Evolutionary conservation across 1,140 invertebrate species (phyloP).

Genomic region (Drosophila rhopaloa): DNA sequence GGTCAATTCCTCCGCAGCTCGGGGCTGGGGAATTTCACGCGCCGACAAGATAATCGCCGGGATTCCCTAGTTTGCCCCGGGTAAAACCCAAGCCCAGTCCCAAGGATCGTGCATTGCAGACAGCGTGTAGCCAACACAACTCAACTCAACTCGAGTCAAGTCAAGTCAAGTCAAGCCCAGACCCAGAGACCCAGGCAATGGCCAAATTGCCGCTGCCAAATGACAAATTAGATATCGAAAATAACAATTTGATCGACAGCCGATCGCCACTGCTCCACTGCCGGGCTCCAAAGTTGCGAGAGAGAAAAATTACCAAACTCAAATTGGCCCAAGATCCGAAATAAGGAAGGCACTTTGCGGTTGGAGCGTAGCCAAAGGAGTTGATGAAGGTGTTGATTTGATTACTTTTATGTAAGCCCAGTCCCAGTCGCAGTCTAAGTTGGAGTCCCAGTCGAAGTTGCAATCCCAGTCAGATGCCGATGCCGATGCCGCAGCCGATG

Average conservation of each 20-base stretch:
- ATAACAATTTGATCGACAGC: constrained; percentile 81
- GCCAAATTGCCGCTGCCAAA: constrained; percentile 66
- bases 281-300: constrained; percentile 12
- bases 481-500: neutral
- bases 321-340: constrained; percentile 63
- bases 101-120: constrained; percentile 75
- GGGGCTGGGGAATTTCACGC: constrained; percentile 68
- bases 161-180: constrained; percentile 22
- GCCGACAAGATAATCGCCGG: constrained; percentile 82
- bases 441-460: neutral
- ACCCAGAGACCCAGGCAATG: constrained; percentile 25
- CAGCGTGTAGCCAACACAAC: constrained; percentile 64
- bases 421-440: constrained; percentile 12
- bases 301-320: constrained; percentile 59
- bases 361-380: constrained; percentile 65
- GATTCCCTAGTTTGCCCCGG: constrained; percentile 80
- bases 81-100: constrained; percentile 17
- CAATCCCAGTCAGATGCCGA: neutral
- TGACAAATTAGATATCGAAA: constrained; percentile 84
- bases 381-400: constrained; percentile 84
- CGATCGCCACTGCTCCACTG: constrained; percentile 66
- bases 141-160: constrained; percentile 7
- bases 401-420: constrained; percentile 83
- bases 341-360: constrained; percentile 80
- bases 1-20: constrained; percentile 74